Evolutionary conservation across 2,113 vertebrate genomes (phyloP), one percentile per base, ranked within the genome.

Genomic region (Mastomys coucha): DNA sequence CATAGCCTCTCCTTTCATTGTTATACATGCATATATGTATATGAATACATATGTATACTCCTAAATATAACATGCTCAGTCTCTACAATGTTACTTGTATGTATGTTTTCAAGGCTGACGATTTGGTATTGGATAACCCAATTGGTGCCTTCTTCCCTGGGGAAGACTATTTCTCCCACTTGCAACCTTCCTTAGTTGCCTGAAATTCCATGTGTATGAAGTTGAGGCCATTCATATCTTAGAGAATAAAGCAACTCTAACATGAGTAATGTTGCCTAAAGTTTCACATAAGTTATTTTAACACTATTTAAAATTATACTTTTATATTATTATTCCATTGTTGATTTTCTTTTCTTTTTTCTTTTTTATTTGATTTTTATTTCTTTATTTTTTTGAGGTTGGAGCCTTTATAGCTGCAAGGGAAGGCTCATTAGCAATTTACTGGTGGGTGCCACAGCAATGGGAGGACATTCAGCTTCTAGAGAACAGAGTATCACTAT

Each of bases 181-280:
- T 17, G 10, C 4, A 11, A 2, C 9, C 12, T 76, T 28, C 24
- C 75, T 49, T 76, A 77, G 26, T 31, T 77, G 13, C 6, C 39
- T 28, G 42, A 33, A 45, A 28, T 51, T 51, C 26, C 31, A 51
- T 33, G 28, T 51, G 2, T 31, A 13, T 17, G 26, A 22, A 45
- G 6, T 51, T 81, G 51, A 81, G 33, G 51, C 10, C 33, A 95
- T 96, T 96, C 65, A 78, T 60, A 89, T 94, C 95, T 88, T 98
- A 95, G 95, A 89, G 89, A 96, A 92, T 76, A 94, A 95, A 98
- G 98, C 98, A 97, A 94, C 82, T 97, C 98, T 96, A 94, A 93
- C 94, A 97, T 93, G 75, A 98, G 85, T 36, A 97, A 72, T 86
- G 88, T 97, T 97, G 96, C 60, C 93, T 77, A 8, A 3, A 0